These are phyloP conservation scores for Empis livida DNA, from an alignment of 2,888 invertebrate genomes.

Conservation along the genomic window DNA sequence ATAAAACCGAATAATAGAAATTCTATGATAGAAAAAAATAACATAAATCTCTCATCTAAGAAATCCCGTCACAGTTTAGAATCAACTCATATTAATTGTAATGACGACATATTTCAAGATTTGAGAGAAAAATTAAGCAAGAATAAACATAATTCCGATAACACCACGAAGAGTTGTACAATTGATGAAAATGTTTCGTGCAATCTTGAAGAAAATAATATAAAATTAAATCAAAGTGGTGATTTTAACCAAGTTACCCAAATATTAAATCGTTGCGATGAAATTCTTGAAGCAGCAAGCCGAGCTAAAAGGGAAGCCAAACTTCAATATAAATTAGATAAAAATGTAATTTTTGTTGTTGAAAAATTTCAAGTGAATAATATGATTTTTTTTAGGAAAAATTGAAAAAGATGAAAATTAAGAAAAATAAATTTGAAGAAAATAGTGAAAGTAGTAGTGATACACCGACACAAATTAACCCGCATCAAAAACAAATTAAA, in stretches of 20 bases:
- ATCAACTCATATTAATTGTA: no score
- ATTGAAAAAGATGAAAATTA: neutral
- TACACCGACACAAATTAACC: neutral
- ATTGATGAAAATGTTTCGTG: neutral
- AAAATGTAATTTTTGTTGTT: neutral
- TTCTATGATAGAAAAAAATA: slow-evolving; percentile 2
- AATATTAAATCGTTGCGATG: slow-evolving; percentile 20
- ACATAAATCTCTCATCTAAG: neutral
- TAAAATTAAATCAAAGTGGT: neutral
- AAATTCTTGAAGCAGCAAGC: slow-evolving; percentile 23
- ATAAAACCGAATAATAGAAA: slow-evolving; percentile 8
- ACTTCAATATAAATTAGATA: neutral
- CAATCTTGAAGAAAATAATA: slow-evolving; percentile 2
- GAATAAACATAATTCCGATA: neutral
- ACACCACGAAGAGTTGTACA: neutral
- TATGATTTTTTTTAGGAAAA: neutral
- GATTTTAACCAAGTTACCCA: neutral
- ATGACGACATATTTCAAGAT: no score
- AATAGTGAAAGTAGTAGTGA: neutral
- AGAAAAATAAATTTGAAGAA: neutral
- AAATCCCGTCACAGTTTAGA: neutral
- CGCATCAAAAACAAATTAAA: no score
- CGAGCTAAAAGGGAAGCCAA: slow-evolving; percentile 21
- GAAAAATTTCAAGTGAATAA: no score
- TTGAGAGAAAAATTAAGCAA: neutral